Conservation (phyloP, 2,797 vertebrate genomes). For the Vespertilio murinus region DNA sequence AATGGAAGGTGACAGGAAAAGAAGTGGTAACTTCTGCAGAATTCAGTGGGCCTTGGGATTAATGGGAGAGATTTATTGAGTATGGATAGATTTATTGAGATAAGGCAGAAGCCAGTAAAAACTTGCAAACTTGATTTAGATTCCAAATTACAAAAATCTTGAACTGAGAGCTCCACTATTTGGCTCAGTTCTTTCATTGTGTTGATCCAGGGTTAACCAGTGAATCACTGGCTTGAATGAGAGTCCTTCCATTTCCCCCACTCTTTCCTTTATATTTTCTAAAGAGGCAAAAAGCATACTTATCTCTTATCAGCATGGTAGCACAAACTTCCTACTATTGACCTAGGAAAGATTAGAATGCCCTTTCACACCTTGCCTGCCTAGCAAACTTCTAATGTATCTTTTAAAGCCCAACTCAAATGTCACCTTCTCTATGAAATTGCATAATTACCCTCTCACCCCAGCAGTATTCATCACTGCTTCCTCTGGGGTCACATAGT, state of each 20-base stretch:
- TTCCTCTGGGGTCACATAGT: background rate
- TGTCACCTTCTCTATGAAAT: slow-evolving; percentile 51
- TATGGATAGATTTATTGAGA: background rate
- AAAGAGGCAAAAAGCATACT: slow-evolving; percentile 42
- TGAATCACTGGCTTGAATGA: slow-evolving; percentile 47
- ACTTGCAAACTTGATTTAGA: slow-evolving; percentile 32
- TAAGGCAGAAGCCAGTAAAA: background rate
- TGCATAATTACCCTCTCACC: slow-evolving; percentile 39
- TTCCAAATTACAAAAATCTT: slow-evolving; percentile 29
- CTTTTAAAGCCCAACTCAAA: slow-evolving; percentile 51
- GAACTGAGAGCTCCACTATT: slow-evolving; percentile 15
- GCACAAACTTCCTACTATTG: slow-evolving; percentile 52
- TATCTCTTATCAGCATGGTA: slow-evolving; percentile 55
- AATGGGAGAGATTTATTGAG: background rate
- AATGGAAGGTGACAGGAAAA: background rate
- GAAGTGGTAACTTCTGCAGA: background rate
- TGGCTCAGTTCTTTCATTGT: slow-evolving; percentile 41
- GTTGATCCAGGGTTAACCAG: slow-evolving; percentile 31
- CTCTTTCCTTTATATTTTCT: slow-evolving; percentile 11
- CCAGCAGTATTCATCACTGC: slow-evolving; percentile 28
- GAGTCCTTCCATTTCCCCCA: background rate
- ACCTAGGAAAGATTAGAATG: slow-evolving; percentile 50
- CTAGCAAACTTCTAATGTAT: slow-evolving; percentile 42
- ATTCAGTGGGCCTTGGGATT: background rate
- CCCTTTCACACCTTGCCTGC: background rate